Base-by-base conservation (phyloP, 1,140 invertebrate species). In the Drosophila biarmipes region DNA sequence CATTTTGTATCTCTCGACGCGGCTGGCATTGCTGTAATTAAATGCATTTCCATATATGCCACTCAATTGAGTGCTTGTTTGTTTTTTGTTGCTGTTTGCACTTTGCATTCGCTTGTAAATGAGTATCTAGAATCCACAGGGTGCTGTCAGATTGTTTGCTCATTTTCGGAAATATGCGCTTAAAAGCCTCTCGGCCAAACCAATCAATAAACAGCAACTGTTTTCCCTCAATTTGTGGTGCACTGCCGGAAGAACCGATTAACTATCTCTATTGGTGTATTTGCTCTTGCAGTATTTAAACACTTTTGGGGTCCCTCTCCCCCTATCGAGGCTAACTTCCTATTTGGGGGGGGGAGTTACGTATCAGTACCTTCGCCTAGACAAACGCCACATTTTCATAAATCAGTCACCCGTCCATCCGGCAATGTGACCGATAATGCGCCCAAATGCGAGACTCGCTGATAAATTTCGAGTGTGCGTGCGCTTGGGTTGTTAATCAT, bases 401-500 rank as follows among this genome's bases (percentile, higher is more conserved):
- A 73, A 76, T 73, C 35, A 57, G 24, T 19, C 57, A 45, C 62
- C 61, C 71, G 35, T 79, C 66, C 73, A 59, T 87, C 78, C 78
- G 74, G 69, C 40, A 46, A 57, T 74, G 35, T 80, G 81, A 63
- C 78, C 75, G 82, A 86, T 86, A 87, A 81, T 74, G 59, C 59
- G 19, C 29, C 40, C 62, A 63, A 87, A 78, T 78, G 69, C 64
- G 78, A 78, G 78, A 78, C 55, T 61, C 71, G 12, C 57, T 17
- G 43, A 54, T 59, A 54, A 73, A 53, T 58, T 71, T 27, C 40
- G 42, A 69, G 43, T 54, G 63, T 85, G 63, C 64, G 61, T 84
- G 80, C 59, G 66, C 27, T 54, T 56, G 77, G 67, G 43, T 69
- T 82, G 74, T 78, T 75, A 82, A 89, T 87, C 78, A 87, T 68